Conservation (phyloP, 2,888 invertebrate species). For the Didymodactylos carnosus region DNA sequence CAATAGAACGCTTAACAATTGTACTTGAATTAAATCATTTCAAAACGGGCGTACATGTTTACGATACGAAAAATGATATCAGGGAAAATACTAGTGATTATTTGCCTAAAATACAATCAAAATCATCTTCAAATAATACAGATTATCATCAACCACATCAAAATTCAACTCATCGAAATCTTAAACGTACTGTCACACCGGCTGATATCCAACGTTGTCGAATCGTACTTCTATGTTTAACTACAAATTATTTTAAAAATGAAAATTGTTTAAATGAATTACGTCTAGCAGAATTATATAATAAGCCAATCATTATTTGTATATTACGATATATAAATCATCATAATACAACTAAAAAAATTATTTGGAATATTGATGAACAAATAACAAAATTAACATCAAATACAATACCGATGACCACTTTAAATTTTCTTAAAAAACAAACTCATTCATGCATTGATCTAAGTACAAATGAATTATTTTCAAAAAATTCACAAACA, state of each 20-base stretch:
- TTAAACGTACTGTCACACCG: background rate
- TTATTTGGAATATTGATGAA: background rate
- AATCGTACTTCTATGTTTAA: background rate
- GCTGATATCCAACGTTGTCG: background rate
- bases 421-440: background rate
- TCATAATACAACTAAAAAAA: background rate
- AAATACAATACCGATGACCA: background rate
- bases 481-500: background rate
- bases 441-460: background rate
- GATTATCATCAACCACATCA: background rate
- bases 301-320: background rate
- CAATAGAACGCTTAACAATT: background rate
- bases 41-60: background rate
- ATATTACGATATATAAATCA: background rate
- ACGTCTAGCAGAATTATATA: background rate
- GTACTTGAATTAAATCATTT: background rate
- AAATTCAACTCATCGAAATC: background rate
- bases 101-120: background rate
- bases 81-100: background rate
- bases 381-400: background rate
- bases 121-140: background rate
- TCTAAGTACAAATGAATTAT: background rate
- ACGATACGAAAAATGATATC: background rate
- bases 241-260: background rate
- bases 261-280: background rate